A percentile compares a stretch with the other conserved stretches of the same genome.
These are phyloP conservation scores for Leptopilina clavipes DNA, from an alignment of 1,140 invertebrate species.

Conservation along the genomic window DNA sequence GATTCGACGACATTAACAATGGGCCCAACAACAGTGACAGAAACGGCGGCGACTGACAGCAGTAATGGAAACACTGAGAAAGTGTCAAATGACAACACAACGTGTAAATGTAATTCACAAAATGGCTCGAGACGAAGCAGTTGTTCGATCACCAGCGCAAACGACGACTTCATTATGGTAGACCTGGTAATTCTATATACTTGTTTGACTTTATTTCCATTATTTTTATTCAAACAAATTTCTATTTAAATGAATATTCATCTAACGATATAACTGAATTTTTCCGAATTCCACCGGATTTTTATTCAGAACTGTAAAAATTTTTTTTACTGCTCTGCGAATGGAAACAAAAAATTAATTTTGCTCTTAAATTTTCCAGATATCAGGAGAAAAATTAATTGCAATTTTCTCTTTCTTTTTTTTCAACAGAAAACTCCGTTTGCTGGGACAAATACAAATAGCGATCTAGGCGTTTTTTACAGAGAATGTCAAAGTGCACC, in stretches of 20 bases:
- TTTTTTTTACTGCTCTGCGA: no score
- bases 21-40: slow-evolving; percentile 49
- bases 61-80: slow-evolving; percentile 74
- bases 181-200: slow-evolving; percentile 79
- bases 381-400: not conserved
- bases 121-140: slow-evolving; percentile 73
- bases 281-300: no score
- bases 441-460: slow-evolving; percentile 75
- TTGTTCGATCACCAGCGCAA: slow-evolving; percentile 76
- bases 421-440: slow-evolving; percentile 78
- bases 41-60: slow-evolving; percentile 59
- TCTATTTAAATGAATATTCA: no score
- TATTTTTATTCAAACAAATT: no score
- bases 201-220: slow-evolving; percentile 27
- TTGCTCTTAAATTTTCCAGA: no score
- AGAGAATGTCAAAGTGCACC: slow-evolving; percentile 86
- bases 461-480: slow-evolving; percentile 86
- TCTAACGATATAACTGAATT: no score
- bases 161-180: slow-evolving; percentile 85
- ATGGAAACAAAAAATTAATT: no score
- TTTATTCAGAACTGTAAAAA: no score
- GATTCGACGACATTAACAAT: slow-evolving; percentile 46
- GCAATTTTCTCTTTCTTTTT: slow-evolving; percentile 40
- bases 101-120: slow-evolving; percentile 69
- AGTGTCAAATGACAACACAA: slow-evolving; percentile 63